These are phyloP conservation scores for Montipora foliosa DNA, from an alignment of 64 coral and sea anemone species.

Conservation along the genomic window DNA sequence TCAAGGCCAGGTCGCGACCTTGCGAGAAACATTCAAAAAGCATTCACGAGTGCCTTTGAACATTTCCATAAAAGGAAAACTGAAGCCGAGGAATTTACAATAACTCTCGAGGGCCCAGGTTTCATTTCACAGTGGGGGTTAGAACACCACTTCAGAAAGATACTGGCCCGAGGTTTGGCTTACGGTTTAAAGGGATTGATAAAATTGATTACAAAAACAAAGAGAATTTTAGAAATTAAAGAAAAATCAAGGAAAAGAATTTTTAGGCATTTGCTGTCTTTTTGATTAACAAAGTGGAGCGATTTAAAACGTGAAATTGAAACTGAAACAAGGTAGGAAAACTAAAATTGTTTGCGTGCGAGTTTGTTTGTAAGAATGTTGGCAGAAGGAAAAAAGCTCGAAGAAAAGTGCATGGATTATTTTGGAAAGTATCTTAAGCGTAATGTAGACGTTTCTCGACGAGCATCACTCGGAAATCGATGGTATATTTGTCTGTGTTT, in stretches of 20 bases:
- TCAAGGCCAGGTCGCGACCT: background rate
- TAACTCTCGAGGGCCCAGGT: background rate
- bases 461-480: background rate
- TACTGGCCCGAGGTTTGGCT: background rate
- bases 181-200: background rate
- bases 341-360: background rate
- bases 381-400: background rate
- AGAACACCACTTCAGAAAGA: background rate
- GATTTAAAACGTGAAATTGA: background rate
- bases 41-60: background rate
- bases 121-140: background rate
- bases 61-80: background rate
- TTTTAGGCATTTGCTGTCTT: background rate
- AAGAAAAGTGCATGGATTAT: background rate
- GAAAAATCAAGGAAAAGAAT: slow-evolving; percentile 9
- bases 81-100: background rate
- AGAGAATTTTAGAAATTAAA: background rate
- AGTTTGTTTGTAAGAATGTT: background rate
- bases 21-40: background rate
- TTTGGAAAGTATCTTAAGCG: background rate
- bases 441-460: background rate
- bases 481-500: background rate
- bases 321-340: background rate
- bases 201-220: slow-evolving; percentile 25
- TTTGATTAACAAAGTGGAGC: background rate